Base-by-base conservation (phyloP, 2,113 vertebrate species). In the Trinectes maculatus region DNA sequence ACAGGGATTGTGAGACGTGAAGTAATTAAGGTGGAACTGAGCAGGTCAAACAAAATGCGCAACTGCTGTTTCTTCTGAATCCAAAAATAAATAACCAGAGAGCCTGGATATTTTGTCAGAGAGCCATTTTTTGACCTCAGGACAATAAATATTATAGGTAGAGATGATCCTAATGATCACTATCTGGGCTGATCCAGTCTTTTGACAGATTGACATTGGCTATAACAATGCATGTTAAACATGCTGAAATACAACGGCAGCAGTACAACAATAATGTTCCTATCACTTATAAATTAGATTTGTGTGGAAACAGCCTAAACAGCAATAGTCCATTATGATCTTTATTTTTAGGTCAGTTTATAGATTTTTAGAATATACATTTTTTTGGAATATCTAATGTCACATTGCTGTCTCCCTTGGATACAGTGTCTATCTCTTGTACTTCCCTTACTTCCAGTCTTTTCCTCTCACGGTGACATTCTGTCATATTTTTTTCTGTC, bases 401-500 rank as follows among this genome's bases (percentile, higher is more conserved):
- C 2, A 12, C 28, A 29, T 42, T 76, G 16, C n/a, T 47, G 0
- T 40, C 24, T n/a, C n/a, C n/a, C n/a, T n/a, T 6, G 3, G 42
- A 52, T 51, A 18, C 6, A n/a, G n/a, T 18, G 2, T 31, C n/a
- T 37, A 26, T 48, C 25, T 70, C 44, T 22, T 3, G 6, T 59
- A 29, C 33, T 18, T 55, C 26, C 48, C 5, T 24, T 29, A 21
- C 52, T 51, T 29, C 43, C 22, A 28, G 13, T 59, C 25, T 74
- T 37, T 29, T 16, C 28, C 28, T 63, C 36, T 68, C 18, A 40
- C 15, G 8, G 1, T 54, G 9, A 21, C 53, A 46, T 22, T 53
- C 18, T 55, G 3, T 69, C 71, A 58, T 52, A 40, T 56, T 69
- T n/a, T 42, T 57, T 34, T 31, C 56, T 40, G 51, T n/a, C 52